These are phyloP conservation scores for Stomorhina lunata DNA, from an alignment of 2,888 invertebrate species.

Conservation along the genomic window DNA sequence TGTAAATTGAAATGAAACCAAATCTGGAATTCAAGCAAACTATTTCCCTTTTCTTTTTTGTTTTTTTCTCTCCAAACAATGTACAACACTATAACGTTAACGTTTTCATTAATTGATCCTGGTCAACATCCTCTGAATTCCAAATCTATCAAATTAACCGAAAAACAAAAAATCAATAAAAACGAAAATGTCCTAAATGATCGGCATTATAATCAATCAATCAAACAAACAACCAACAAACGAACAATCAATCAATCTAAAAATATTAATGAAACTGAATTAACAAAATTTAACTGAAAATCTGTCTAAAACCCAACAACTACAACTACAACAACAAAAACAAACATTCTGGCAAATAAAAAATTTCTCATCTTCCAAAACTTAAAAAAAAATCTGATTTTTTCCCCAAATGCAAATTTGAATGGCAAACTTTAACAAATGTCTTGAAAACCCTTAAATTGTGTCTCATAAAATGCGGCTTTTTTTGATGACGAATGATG, in stretches of 20 bases:
- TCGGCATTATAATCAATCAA: slow-evolving; percentile 15
- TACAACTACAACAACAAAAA: slow-evolving; percentile 54
- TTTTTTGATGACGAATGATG: slow-evolving; percentile 38
- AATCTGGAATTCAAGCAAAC: slow-evolving; percentile 57
- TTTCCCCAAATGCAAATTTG: neutral
- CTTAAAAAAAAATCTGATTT: neutral
- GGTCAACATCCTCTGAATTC: slow-evolving; percentile 36
- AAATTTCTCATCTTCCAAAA: neutral
- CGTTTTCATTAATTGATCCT: slow-evolving; percentile 33
- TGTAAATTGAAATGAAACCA: slow-evolving; percentile 9
- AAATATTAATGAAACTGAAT: neutral
- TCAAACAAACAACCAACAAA: slow-evolving; percentile 34
- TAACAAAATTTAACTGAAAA: slow-evolving; percentile 9
- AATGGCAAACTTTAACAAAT: neutral
- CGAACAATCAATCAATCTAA: neutral
- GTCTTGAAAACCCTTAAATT: neutral
- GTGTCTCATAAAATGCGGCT: slow-evolving; percentile 13
- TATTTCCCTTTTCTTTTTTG: slow-evolving; percentile 57
- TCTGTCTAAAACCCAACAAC: slow-evolving; percentile 34
- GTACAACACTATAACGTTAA: slow-evolving; percentile 12
- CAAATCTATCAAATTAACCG: slow-evolving; percentile 28
- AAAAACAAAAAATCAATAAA: no score
- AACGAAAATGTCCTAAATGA: no score
- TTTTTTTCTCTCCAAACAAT: slow-evolving; percentile 38
- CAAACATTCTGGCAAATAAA: slow-evolving; percentile 13